Base-by-base conservation (phyloP, 2,888 invertebrate species). In the Corythucha ciliata region DNA sequence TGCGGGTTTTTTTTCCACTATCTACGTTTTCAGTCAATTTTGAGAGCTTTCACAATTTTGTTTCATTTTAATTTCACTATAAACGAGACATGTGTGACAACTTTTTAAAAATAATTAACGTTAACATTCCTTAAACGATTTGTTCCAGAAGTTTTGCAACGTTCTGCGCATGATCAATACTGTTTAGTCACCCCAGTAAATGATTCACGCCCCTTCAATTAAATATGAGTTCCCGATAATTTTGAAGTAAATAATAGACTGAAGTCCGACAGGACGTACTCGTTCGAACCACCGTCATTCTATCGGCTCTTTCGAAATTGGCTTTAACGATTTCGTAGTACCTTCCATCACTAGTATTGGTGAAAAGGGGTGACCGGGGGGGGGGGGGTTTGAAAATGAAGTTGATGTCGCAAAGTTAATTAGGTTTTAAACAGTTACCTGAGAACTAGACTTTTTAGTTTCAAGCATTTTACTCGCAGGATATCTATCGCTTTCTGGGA, bases 281-380 rank as follows among this genome's bases (percentile, higher is more conserved):
- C 2, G 97, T 94, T 52, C 98, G 76, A 0, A 99, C 97, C 8
- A 98, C 96, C 0, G 96, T 96, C 61, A 81, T 80, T 59, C 98
- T 79, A 70, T 97, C 98, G 1, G 98, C 97, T 63, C 98, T 78
- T 71, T 98, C 97, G 69, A 97, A 99, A 72, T 99, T 99, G 0
- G 97, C 97, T 69, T 97, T 94, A 27, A 96, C 96, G 60, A 97
- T 86, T 72, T 98, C 98, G 68, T 96, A 99, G 71, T 99, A 99
- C 54, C 97, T 86, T 1, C 98, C 98, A 68, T 99, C 98, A 66
- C 94, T 90, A n/a, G n/a, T n/a, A n/a, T n/a, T n/a, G n/a, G n/a
- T 72, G 73, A 57, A 56, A 57, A 55, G 58, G 50, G 29, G n/a
- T n/a, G 29, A 29, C 8, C 29, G 8, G n/a, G 29, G 8, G 8